Evolutionary conservation across 2,888 invertebrate genomes (phyloP), one percentile per base, ranked within the genome.

Genomic region (Pasiphila rectangulata): DNA sequence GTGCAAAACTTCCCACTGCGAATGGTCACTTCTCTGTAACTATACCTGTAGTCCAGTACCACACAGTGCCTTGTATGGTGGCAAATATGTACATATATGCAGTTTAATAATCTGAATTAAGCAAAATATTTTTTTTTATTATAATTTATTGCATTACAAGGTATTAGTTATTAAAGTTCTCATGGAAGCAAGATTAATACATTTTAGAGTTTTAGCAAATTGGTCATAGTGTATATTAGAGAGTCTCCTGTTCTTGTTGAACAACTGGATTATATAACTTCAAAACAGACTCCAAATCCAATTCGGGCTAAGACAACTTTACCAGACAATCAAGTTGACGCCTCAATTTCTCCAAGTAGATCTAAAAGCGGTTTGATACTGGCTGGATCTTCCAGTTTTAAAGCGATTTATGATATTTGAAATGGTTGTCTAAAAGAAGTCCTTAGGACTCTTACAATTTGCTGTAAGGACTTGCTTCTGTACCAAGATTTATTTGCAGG

Each of bases 351-450:
- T 27, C 7, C 1, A 10, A 40, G 40, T 17, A 29, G 27, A 23
- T 35, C 25, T 24, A 42, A 16, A 42, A n/a, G n/a, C n/a, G n/a
- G n/a, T n/a, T 41, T 24, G 29, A 36, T 25, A 25, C 40, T 37
- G 3, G 39, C 34, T 16, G 19, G 16, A 10, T 46, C 36, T 35
- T 29, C 35, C 40, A 36, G 29, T 41, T 41, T 40, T 41, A 16
- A 30, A 30, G 19, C 23, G 36, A 46, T 40, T 41, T 36, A 39
- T 29, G 39, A 27, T 39, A 10, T 46, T 46, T 12, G 32, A 46
- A 46, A 32, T 15, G 16, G 20, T 17, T 24, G 17, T 17, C 35
- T 23, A 6, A 19, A 20, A 19, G 35, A 13, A 37, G 12, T 7
- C n/a, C n/a, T n/a, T 10, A 27, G 4, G 38, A 27, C 17, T 16